Conservation (phyloP, 2,888 invertebrate species). For the Lordiphosa fenestrarum region DNA sequence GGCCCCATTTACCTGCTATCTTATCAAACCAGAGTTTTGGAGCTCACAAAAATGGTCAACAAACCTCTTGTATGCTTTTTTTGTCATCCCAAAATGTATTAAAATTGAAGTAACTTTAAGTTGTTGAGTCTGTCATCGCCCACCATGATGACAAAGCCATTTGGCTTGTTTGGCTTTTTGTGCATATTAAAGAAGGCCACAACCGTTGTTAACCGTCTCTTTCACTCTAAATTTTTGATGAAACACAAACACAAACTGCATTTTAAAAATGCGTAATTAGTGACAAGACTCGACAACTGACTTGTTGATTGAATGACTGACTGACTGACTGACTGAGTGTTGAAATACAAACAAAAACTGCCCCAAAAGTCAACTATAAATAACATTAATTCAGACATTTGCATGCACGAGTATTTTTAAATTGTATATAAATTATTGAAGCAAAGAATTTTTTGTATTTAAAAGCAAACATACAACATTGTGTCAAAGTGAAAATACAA, state of each 20-base stretch:
- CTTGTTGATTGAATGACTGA: slow-evolving; percentile 15
- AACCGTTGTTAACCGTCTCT: not conserved
- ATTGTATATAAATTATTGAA: slow-evolving; percentile 9
- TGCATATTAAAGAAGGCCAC: slow-evolving; percentile 38
- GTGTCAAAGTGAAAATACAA: not conserved
- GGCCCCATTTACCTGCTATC: too few species aligned
- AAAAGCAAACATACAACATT: slow-evolving; percentile 2
- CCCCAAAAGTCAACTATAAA: slow-evolving; percentile 26
- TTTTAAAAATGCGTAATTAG: slow-evolving; percentile 56
- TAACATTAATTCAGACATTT: slow-evolving; percentile 16
- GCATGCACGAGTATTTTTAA: slow-evolving; percentile 7
- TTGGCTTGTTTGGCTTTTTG: slow-evolving; percentile 24
- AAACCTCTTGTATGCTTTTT: too few species aligned
- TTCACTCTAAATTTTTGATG: slow-evolving; percentile 30
- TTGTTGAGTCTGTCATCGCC: slow-evolving; percentile 10
- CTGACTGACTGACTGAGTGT: slow-evolving; percentile 1
- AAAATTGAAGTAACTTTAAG: slow-evolving; percentile 12
- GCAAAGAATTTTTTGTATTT: not conserved
- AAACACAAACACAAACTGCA: slow-evolving; percentile 27
- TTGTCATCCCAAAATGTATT: not conserved
- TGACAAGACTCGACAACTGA: slow-evolving; percentile 52
- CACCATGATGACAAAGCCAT: slow-evolving; percentile 13
- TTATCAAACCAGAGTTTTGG: too few species aligned
- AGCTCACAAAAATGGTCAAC: too few species aligned
- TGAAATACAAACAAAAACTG: slow-evolving; percentile 1